Conservation (phyloP, 1,140 invertebrate species). For the Trachymyrmex septentrionalis region DNA sequence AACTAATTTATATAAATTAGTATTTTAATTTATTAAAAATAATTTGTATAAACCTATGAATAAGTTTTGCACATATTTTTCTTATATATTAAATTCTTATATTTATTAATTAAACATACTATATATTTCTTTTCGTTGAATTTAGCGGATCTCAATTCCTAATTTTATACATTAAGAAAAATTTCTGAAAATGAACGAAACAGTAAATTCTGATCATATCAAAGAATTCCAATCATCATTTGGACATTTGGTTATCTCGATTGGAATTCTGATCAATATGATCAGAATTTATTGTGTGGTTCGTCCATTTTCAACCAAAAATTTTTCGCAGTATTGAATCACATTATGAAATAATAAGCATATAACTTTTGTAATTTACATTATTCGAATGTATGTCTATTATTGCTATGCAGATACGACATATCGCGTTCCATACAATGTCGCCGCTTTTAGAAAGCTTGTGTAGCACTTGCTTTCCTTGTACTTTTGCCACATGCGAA, state of each 20-base stretch:
- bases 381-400: neutral
- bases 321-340: too few species aligned
- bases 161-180: neutral
- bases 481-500: slow-evolving; percentile 11
- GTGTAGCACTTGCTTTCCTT: slow-evolving; percentile 36
- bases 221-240: too few species aligned
- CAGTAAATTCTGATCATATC: too few species aligned
- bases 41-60: neutral
- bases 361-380: neutral
- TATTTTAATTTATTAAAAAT: too few species aligned
- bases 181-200: too few species aligned
- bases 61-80: neutral
- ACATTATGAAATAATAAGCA: neutral
- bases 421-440: slow-evolving; percentile 43
- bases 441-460: slow-evolving; percentile 54
- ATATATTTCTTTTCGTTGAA: neutral
- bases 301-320: too few species aligned
- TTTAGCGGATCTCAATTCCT: neutral
- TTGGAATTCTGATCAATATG: too few species aligned
- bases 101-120: neutral
- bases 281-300: too few species aligned
- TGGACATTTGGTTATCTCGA: too few species aligned
- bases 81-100: neutral
- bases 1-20: neutral
- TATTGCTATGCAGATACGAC: slow-evolving; percentile 41